These are phyloP conservation scores for Acheta domesticus DNA, from an alignment of 2,888 invertebrate species.

Conservation along the genomic window DNA sequence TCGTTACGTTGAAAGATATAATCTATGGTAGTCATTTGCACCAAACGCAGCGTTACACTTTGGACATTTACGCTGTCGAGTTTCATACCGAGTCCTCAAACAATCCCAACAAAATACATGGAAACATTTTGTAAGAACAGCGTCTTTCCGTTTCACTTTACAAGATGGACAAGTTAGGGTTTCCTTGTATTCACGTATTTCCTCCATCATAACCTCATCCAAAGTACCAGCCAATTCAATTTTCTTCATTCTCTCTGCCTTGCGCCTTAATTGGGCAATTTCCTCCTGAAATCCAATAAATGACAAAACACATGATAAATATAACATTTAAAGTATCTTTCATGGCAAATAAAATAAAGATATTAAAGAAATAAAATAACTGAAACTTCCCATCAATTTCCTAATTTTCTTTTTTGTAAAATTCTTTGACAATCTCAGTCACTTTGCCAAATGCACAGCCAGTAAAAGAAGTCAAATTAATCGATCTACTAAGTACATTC, in stretches of 20 bases:
- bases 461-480: too few relatives aligned
- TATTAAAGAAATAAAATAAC: constrained; percentile 27
- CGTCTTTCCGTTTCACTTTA: constrained; percentile 97
- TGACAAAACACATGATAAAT: constrained; percentile 11
- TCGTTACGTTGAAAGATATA: constrained; percentile 68
- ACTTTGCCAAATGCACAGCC: too few relatives aligned
- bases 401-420: too few relatives aligned
- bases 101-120: constrained; percentile 99
- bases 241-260: constrained; percentile 95
- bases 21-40: constrained; percentile 97
- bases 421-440: too few relatives aligned
- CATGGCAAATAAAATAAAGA: too few relatives aligned
- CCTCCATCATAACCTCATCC: constrained; percentile 96
- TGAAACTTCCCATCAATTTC: too few relatives aligned
- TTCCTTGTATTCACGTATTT: constrained; percentile 96
- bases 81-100: constrained; percentile 95
- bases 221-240: constrained; percentile 93
- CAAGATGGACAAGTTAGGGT: constrained; percentile 97
- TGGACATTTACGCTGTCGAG: constrained; percentile 96
- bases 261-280: constrained; percentile 83
- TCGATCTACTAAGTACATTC: too few relatives aligned
- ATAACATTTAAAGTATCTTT: neutral
- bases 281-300: constrained; percentile 65
- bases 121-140: constrained; percentile 98
- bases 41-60: constrained; percentile 99